Conservation (phyloP, 2,113 vertebrate species). For the Eolophus roseicapilla region DNA sequence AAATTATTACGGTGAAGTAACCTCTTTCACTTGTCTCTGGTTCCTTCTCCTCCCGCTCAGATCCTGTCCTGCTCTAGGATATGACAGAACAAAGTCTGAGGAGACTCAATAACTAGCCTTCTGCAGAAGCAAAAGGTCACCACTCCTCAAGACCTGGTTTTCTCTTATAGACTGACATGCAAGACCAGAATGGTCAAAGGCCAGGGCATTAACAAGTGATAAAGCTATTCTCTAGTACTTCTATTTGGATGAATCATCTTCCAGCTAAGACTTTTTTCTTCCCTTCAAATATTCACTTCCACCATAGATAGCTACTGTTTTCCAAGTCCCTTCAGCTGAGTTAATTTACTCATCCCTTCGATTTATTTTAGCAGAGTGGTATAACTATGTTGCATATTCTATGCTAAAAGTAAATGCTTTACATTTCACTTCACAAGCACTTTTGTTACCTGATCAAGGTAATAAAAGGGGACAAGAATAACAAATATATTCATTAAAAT, state of each 20-base stretch:
- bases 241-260: not conserved
- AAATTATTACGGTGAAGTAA: not conserved
- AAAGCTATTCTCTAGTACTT: not conserved
- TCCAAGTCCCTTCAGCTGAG: not conserved
- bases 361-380: not conserved
- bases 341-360: not conserved
- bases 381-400: not conserved
- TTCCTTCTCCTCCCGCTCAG: not conserved
- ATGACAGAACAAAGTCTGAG: not conserved
- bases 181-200: not conserved
- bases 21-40: not conserved
- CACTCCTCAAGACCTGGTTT: not conserved
- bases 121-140: not conserved
- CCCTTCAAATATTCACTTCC: not conserved
- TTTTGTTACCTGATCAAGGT: not conserved
- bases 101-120: not conserved
- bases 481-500: not conserved
- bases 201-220: not conserved
- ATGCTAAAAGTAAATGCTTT: not conserved
- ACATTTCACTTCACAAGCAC: not conserved
- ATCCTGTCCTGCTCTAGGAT: not conserved
- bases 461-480: not conserved
- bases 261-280: not conserved
- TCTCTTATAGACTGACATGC: not conserved
- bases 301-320: not conserved